phyloP scores from a whole-genome alignment of 2,797 vertebrate genomes.

The Ciconia nigra region DNA sequence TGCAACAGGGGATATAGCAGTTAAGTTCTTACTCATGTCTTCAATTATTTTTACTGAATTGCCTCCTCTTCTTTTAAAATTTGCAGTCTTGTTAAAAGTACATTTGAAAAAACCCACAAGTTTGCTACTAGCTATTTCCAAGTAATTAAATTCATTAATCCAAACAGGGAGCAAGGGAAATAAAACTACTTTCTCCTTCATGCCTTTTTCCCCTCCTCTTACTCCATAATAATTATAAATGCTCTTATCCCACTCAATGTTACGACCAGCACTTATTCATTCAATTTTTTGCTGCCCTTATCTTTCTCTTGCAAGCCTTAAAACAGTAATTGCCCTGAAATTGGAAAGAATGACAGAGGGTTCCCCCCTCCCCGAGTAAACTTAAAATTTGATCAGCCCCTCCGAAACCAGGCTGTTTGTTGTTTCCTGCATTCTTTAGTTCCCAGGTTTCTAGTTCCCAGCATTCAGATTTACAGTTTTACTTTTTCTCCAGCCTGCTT shows the following conservation, averaged over 20 bases:
- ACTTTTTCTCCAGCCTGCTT: background rate
- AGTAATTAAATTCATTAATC: constrained; percentile 51
- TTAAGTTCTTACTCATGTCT: background rate
- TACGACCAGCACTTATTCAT: background rate
- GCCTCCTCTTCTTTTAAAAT: background rate
- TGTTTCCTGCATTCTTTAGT: background rate
- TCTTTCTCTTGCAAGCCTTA: constrained; percentile 1
- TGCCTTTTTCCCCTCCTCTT: background rate
- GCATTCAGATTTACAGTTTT: background rate
- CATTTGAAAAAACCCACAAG: background rate
- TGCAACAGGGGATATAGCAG: background rate
- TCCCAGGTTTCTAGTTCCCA: background rate
- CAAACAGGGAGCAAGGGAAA: constrained; percentile 22
- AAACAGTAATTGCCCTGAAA: background rate
- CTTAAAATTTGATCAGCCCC: background rate
- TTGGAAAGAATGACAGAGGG: background rate
- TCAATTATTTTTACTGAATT: constrained; percentile 29
- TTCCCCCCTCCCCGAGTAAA: background rate
- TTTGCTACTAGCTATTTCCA: constrained; percentile 23
- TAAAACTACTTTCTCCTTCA: constrained; percentile 16
- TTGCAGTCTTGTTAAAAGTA: constrained; percentile 4
- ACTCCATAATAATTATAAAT: background rate
- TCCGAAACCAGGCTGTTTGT: background rate
- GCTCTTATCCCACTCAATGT: background rate
- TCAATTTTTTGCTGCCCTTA: background rate